These are phyloP conservation scores for Cynaeus angustus DNA, from an alignment of 2,888 invertebrate species.

Conservation along the genomic window DNA sequence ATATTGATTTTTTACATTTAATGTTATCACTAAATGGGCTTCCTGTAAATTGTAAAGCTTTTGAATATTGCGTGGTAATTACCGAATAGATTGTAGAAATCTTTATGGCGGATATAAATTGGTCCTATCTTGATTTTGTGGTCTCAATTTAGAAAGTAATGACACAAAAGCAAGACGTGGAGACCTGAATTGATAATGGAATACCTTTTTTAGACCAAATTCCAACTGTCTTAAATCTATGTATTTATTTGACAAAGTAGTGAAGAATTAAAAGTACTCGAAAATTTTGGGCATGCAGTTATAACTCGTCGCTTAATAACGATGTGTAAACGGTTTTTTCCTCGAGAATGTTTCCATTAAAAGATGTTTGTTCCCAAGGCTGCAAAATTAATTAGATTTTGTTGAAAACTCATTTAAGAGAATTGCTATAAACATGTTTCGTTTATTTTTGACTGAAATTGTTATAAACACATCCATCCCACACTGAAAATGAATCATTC, in stretches of 20 bases:
- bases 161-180: slow-evolving; percentile 3
- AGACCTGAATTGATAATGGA: too few relatives aligned
- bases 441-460: slow-evolving; percentile 27
- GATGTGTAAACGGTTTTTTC: slow-evolving; percentile 9
- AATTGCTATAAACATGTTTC: slow-evolving; percentile 8
- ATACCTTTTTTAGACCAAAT: too few relatives aligned
- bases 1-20: slow-evolving; percentile 7
- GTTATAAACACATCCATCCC: slow-evolving; percentile 16
- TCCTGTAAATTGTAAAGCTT: background rate
- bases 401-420: slow-evolving; percentile 14
- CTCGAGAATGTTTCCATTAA: background rate
- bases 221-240: too few relatives aligned
- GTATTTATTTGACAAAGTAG: too few relatives aligned
- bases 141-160: slow-evolving; percentile 20
- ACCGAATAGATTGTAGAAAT: slow-evolving; percentile 28
- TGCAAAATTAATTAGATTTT: slow-evolving; percentile 14
- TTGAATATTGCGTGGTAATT: slow-evolving; percentile 28
- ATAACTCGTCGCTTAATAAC: background rate
- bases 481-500: slow-evolving; percentile 19
- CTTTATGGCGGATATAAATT: slow-evolving; percentile 27
- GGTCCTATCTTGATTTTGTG: slow-evolving; percentile 18
- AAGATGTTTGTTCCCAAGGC: slow-evolving; percentile 33
- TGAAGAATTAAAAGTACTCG: too few relatives aligned
- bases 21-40: slow-evolving; percentile 21
- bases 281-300: too few relatives aligned